phyloP scores from a whole-genome alignment of 1,140 invertebrate species.

The Drosophila tropicalis region DNA sequence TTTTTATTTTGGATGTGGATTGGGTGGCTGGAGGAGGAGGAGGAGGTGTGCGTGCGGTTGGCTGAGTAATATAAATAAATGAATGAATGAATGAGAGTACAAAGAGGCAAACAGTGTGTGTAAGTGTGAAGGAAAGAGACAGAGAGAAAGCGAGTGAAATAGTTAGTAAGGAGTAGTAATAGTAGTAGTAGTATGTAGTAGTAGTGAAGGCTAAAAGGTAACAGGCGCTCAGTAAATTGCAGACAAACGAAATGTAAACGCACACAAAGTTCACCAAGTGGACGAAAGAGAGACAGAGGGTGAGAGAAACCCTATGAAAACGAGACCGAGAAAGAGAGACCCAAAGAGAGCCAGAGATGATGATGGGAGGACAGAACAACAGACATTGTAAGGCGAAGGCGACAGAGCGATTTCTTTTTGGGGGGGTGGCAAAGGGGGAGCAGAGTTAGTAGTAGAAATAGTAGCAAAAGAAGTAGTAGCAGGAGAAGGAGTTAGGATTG shows the following conservation, averaged over 20 bases:
- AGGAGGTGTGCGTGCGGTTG: slow-evolving; percentile 58
- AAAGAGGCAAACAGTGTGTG: not conserved
- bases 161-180: slow-evolving; percentile 21
- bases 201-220: slow-evolving; percentile 68
- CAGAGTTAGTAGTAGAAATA: not conserved
- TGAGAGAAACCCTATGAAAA: not conserved
- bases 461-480: not conserved
- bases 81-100: slow-evolving; percentile 69
- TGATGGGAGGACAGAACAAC: slow-evolving; percentile 2
- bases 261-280: slow-evolving; percentile 31
- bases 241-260: slow-evolving; percentile 40
- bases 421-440: not conserved
- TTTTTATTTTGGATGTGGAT: not conserved
- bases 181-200: slow-evolving; percentile 52
- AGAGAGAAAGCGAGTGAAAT: slow-evolving; percentile 27
- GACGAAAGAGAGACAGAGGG: slow-evolving; percentile 16
- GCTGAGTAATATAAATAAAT: slow-evolving; percentile 75
- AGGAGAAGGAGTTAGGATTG: slow-evolving; percentile 30
- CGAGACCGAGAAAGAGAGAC: too few species aligned
- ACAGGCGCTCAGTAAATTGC: slow-evolving; percentile 65
- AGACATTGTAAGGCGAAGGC: not conserved
- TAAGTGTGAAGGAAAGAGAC: too few species aligned
- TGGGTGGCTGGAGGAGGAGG: slow-evolving; percentile 30
- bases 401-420: not conserved
- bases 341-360: slow-evolving; percentile 9